Base-by-base conservation (phyloP, 1,140 invertebrate species). In the Marisa cornuarietis region DNA sequence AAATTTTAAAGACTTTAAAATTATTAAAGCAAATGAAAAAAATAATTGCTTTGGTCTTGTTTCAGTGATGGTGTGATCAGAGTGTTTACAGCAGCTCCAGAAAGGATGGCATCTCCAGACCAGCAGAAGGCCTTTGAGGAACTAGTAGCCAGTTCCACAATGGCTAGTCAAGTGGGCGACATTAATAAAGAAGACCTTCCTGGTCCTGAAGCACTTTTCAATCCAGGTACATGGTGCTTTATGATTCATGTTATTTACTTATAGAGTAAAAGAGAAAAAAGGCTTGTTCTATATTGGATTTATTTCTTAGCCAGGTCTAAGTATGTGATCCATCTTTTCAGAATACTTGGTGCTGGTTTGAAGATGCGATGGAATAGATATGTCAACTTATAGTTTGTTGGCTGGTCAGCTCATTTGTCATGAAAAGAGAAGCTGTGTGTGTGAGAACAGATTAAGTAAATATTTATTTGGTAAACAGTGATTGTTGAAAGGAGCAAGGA, bases 121-220 rank as follows among this genome's bases (percentile, higher is more conserved):
- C 90, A 92, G 6, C 85, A 94, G 22, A 92, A 94, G 76, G 91
- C 91, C n/a, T 98, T 94, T 91, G 94, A 96, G 81, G 93, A 95
- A 84, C 92, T 94, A 81, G 93, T 96, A 8, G 93, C 94, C 22
- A 93, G 93, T 11, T 91, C 93, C 26, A 93, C 93, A 73, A 88
- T 94, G 76, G 92, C 93, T 79, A 90, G 93, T 22, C 88, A 91
- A 84, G 80, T 97, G 54, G 96, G 95, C 9, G 95, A 95, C 71
- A 92, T 97, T 73, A 97, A 97, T 91, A 91, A 96, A 42, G 95
- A 94, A 51, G 95, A 97, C 93, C 91, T 98, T 80, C 95, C 96
- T 68, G 96, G 96, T 52, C 92, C 93, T 0, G 95, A 95, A 87
- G 93, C 93, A 7, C 91, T 99, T 31, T 88, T 93, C 52, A 93